A percentile compares a stretch with the other conserved stretches of the same genome.
phyloP scores from a whole-genome alignment of 2,888 invertebrate species.

The Drosophila crucigera region DNA sequence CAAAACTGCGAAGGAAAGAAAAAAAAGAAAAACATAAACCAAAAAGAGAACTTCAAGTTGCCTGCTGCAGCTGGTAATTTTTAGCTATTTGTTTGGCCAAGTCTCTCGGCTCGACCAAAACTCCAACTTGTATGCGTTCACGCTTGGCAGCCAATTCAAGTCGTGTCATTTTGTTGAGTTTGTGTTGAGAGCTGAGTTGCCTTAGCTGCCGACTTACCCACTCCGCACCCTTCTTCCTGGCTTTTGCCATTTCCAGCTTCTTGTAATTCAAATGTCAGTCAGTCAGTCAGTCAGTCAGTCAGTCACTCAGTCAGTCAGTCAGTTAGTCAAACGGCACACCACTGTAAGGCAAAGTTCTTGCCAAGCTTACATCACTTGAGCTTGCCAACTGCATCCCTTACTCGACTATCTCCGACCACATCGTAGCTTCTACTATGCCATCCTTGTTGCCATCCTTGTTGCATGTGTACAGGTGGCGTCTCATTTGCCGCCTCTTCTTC shows the following conservation, averaged over 20 bases:
- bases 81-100: slow-evolving; percentile 54
- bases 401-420: neutral
- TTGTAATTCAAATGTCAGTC: slow-evolving; percentile 78
- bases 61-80: slow-evolving; percentile 28
- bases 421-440: neutral
- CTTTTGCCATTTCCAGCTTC: slow-evolving; percentile 34
- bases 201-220: slow-evolving; percentile 39
- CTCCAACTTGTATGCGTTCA: slow-evolving; percentile 77
- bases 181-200: slow-evolving; percentile 70
- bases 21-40: neutral
- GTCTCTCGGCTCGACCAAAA: slow-evolving; percentile 48
- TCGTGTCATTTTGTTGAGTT: slow-evolving; percentile 79
- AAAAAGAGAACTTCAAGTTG: slow-evolving; percentile 39
- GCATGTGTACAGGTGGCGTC: slow-evolving; percentile 69
- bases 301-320: slow-evolving; percentile 50
- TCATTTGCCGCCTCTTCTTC: slow-evolving; percentile 38
- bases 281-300: slow-evolving; percentile 73
- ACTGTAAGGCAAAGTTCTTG: slow-evolving; percentile 64
- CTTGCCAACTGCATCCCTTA: slow-evolving; percentile 22
- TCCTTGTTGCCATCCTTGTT: slow-evolving; percentile 32
- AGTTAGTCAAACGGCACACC: slow-evolving; percentile 57
- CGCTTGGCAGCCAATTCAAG: slow-evolving; percentile 80
- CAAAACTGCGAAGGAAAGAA: slow-evolving; percentile 21
- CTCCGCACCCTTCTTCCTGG: neutral
- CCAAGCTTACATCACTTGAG: slow-evolving; percentile 64